A percentile compares a stretch with the other conserved stretches of the same genome.
Conservation (phyloP, 2,113 vertebrate species). For the Odocoileus hemionus region DNA sequence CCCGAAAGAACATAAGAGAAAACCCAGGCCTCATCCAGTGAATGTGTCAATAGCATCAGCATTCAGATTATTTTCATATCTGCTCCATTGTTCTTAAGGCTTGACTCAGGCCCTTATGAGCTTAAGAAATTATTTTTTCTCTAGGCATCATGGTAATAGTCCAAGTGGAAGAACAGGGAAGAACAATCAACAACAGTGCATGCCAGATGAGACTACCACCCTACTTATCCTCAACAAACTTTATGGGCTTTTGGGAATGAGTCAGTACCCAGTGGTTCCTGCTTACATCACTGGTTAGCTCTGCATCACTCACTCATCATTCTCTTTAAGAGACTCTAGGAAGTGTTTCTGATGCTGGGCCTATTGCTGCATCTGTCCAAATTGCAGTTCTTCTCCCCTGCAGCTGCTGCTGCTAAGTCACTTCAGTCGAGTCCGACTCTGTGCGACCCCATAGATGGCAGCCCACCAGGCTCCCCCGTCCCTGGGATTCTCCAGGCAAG, state of each 20-base stretch:
- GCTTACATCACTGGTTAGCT: not conserved
- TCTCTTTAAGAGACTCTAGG: not conserved
- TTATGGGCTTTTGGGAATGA: not conserved
- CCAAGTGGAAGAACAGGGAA: not conserved
- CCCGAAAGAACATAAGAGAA: not conserved
- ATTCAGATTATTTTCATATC: not conserved
- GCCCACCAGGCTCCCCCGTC: no score
- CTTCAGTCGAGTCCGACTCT: no score
- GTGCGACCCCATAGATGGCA: no score
- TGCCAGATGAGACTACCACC: not conserved
- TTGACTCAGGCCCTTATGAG: not conserved
- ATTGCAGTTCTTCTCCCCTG: not conserved
- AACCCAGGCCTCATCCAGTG: not conserved
- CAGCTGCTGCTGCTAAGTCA: no score
- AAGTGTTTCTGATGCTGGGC: not conserved
- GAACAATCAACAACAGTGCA: not conserved
- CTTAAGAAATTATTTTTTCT: not conserved
- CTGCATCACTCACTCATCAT: not conserved
- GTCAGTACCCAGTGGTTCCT: not conserved
- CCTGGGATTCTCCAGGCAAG: no score
- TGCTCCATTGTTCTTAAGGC: not conserved
- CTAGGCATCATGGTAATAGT: not conserved
- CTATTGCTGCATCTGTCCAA: not conserved
- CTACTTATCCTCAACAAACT: no score
- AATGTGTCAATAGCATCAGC: not conserved